These are phyloP conservation scores for Xestia sexstrigata DNA, from an alignment of 2,888 invertebrate species.

Conservation along the genomic window DNA sequence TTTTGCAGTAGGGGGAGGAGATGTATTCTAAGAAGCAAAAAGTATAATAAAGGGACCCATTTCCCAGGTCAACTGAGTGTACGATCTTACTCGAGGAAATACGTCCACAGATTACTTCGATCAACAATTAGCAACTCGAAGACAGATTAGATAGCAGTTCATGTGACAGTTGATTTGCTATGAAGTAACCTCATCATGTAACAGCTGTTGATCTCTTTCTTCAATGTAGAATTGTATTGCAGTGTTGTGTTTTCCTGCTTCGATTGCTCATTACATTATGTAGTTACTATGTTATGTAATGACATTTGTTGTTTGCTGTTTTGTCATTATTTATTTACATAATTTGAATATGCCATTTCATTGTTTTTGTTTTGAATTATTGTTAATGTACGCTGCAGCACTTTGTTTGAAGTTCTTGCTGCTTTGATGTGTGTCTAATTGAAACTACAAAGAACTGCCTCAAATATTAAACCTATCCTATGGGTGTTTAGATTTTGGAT, in stretches of 20 bases:
- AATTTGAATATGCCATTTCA: slow-evolving; percentile 43
- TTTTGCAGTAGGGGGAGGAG: not conserved
- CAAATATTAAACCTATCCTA: not conserved
- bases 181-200: slow-evolving; percentile 26
- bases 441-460: slow-evolving; percentile 7
- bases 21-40: not conserved
- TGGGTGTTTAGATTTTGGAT: not conserved
- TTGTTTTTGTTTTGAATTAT: slow-evolving; percentile 48
- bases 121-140: too few species aligned
- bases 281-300: slow-evolving; percentile 50
- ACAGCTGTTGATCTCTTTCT: slow-evolving; percentile 42
- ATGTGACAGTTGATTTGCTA: slow-evolving; percentile 30
- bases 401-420: not conserved
- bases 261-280: slow-evolving; percentile 27
- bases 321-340: slow-evolving; percentile 58
- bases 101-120: not conserved
- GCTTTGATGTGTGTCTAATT: slow-evolving; percentile 22
- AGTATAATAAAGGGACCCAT: not conserved
- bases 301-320: slow-evolving; percentile 35
- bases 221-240: slow-evolving; percentile 49
- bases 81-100: slow-evolving; percentile 8
- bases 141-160: slow-evolving; percentile 36
- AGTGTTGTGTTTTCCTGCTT: slow-evolving; percentile 42
- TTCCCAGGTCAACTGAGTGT: not conserved
- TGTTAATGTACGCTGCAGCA: slow-evolving; percentile 5